Base-by-base conservation (phyloP, 2,113 vertebrate species). In the Leucoraja erinaceus region DNA sequence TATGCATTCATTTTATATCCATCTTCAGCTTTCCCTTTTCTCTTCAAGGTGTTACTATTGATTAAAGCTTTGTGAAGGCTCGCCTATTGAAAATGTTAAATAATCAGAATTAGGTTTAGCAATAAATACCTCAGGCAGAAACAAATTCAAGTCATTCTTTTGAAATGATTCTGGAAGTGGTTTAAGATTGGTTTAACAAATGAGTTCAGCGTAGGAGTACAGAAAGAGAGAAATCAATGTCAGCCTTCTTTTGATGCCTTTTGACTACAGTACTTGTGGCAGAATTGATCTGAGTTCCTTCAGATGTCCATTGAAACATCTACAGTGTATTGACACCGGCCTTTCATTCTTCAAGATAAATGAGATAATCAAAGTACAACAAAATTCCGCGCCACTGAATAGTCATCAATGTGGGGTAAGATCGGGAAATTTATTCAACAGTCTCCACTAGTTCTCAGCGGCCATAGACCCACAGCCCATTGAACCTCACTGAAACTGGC, bases 101-200 rank as follows among this genome's bases (percentile, higher is more conserved):
- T 91, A 91, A 91, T 47, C 90, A 70, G 66, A 91, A 72, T 91
- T 72, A 91, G 90, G 66, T 91, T 72, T 91, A 72, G 90, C 90
- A 72, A 72, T 91, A 91, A 91, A 91, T 91, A 91, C 90, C 90
- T 91, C 33, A 72, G 90, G 90, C 90, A 91, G 90, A 91, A 72
- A 91, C 66, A 18, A 91, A 91, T 91, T 91, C 31, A 28, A 91
- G 38, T 91, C 90, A 70, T 91, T 91, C 90, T 91, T 91, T 91
- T 91, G 68, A 91, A 91, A 91, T 91, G 90, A 91, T 91, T 91
- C 90, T 72, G 33, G 68, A 91, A 91, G 90, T 91, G 90, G 90
- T 74, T 91, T 38, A 72, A 91, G 90, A 91, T 91, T 91, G 90
- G 66, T 91, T 91, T 74, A 72, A 74, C 66, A 54, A 91, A 91